Evolutionary conservation across 2,797 vertebrate genomes (phyloP).

Genomic region (Notolabrus celidotus): DNA sequence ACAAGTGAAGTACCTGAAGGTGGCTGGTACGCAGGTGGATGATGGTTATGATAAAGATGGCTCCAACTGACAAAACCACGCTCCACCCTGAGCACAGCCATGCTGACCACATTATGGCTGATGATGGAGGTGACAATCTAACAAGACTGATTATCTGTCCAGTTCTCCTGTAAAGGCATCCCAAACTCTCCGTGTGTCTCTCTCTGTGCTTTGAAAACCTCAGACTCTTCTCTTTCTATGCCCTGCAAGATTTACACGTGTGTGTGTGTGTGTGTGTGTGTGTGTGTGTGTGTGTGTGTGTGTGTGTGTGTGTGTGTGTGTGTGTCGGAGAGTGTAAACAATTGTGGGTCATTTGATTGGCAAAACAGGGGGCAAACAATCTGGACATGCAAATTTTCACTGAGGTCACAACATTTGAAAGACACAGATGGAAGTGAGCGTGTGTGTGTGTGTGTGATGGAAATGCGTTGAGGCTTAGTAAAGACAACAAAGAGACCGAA

Average conservation of each 20-base stretch:
- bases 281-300: background rate
- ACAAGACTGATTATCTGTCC: slow-evolving; percentile 14
- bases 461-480: background rate
- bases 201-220: slow-evolving; percentile 21
- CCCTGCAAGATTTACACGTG: slow-evolving; percentile 29
- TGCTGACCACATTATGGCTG: slow-evolving; percentile 62
- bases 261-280: slow-evolving; percentile 2
- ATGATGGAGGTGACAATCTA: slow-evolving; percentile 6
- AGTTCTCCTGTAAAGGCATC: slow-evolving; percentile 10
- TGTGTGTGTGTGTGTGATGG: slow-evolving; percentile 2
- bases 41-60: slow-evolving; percentile 59
- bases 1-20: slow-evolving; percentile 62
- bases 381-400: slow-evolving; percentile 81
- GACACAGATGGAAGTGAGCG: slow-evolving; percentile 18
- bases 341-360: slow-evolving; percentile 81
- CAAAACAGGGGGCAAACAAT: slow-evolving; percentile 80
- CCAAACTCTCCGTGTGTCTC: background rate
- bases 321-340: slow-evolving; percentile 43
- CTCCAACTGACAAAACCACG: slow-evolving; percentile 63
- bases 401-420: slow-evolving; percentile 36
- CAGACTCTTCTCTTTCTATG: slow-evolving; percentile 1
- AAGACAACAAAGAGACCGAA: slow-evolving; percentile 9
- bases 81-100: slow-evolving; percentile 71
- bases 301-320: too few species aligned
- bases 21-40: slow-evolving; percentile 59